Percentiles rank a stretch among this genome's conserved stretches.
These are phyloP conservation scores for Amyelois transitella DNA, from an alignment of 1,140 invertebrate species.

Conservation along the genomic window DNA sequence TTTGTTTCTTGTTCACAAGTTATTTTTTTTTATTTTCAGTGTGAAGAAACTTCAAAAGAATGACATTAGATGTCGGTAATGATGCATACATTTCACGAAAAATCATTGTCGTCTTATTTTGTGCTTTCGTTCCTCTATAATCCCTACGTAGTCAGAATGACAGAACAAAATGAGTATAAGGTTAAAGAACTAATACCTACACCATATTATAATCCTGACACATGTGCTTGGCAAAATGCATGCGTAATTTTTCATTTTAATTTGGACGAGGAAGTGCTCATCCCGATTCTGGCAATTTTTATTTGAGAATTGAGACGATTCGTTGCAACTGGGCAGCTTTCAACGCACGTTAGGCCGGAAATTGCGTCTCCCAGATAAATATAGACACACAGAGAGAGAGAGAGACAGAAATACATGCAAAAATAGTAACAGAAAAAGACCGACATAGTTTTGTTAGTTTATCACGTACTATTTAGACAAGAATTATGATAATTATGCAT, in stretches of 20 bases:
- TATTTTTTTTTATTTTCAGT: constrained; percentile 12
- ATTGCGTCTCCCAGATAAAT: constrained; percentile 37
- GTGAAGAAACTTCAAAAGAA: constrained; percentile 1
- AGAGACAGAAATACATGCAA: constrained; percentile 21
- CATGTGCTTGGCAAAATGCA: not conserved
- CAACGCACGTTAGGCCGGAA: constrained; percentile 29
- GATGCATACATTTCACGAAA: not conserved
- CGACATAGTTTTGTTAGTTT: constrained; percentile 13
- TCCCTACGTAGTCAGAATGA: too few species aligned
- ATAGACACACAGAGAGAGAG: constrained; percentile 36
- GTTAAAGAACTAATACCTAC: too few species aligned
- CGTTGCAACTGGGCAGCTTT: constrained; percentile 5
- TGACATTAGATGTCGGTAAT: constrained; percentile 2
- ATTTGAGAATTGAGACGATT: not conserved
- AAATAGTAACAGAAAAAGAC: constrained; percentile 18
- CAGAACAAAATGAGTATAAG: too few species aligned
- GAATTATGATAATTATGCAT: constrained; percentile 20
- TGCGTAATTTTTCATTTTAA: constrained; percentile 1
- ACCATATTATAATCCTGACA: too few species aligned
- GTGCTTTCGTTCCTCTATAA: too few species aligned
- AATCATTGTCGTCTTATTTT: too few species aligned
- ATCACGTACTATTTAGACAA: constrained; percentile 20
- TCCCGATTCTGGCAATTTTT: constrained; percentile 9
- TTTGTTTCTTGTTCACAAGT: too few species aligned
- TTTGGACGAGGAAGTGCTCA: constrained; percentile 6